Evolutionary conservation across 1,140 invertebrate species (phyloP).

Genomic region (Diprion similis): DNA sequence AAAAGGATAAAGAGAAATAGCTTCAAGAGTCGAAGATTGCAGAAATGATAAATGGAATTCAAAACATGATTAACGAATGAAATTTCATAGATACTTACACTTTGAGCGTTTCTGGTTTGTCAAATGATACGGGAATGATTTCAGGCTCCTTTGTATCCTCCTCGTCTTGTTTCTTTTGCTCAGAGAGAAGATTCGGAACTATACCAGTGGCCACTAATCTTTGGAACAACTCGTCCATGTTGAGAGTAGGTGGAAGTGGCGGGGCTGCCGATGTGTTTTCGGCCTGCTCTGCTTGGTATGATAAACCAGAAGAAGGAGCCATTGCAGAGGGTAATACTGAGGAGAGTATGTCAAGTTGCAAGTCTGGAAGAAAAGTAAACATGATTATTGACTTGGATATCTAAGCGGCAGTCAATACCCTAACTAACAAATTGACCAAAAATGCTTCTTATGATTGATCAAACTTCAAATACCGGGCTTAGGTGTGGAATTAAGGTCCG

Average conservation of each 20-base stretch:
- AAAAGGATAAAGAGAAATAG: too few relatives aligned
- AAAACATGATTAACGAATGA: constrained; percentile 18
- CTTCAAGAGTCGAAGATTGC: too few relatives aligned
- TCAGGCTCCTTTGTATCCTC: constrained; percentile 59
- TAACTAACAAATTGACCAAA: too few relatives aligned
- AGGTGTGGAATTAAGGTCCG: constrained; percentile 38
- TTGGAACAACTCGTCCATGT: constrained; percentile 83
- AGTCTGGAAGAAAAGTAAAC: constrained; percentile 40
- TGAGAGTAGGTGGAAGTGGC: constrained; percentile 61
- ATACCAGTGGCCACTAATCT: constrained; percentile 87
- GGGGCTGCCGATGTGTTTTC: constrained; percentile 48
- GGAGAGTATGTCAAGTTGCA: constrained; percentile 68
- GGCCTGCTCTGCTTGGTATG: constrained; percentile 60
- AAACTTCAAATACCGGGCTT: constrained; percentile 40
- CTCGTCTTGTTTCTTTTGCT: constrained; percentile 57
- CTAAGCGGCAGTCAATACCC: too few relatives aligned
- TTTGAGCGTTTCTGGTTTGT: constrained; percentile 77
- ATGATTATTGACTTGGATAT: background rate
- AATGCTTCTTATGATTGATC: too few relatives aligned
- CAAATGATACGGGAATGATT: constrained; percentile 70
- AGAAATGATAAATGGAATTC: background rate
- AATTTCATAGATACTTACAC: constrained; percentile 63
- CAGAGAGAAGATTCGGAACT: constrained; percentile 63
- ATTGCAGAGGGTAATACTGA: constrained; percentile 69
- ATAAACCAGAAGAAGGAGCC: constrained; percentile 64